Evolutionary conservation across 2,888 invertebrate species (phyloP), one percentile per base, ranked within the genome.

Genomic region (Chaetogeoica ovagalla): DNA sequence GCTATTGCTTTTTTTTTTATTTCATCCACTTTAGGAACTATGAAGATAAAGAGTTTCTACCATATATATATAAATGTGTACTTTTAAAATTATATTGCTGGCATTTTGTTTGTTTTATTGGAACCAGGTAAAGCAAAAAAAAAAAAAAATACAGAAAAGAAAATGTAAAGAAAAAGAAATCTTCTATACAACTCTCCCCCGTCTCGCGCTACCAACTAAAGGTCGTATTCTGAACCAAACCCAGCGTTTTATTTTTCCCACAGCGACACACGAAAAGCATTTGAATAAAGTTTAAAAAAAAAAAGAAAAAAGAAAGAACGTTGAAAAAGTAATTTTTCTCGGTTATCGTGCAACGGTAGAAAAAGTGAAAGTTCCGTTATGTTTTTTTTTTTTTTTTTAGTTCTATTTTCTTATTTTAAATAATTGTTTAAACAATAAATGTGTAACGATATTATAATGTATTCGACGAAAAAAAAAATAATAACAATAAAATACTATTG

Each of bases 101-200:
- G 23, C n/a, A n/a, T 75, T 75, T 75, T 75, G 75, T 75, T 75
- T 75, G 75, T 75, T 66, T 66, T 75, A 75, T 75, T 76, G 43
- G 75, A 68, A 68, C 43, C 59, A 60, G 75, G 59, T 59, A 48
- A 59, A 30, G 30, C 21, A 11, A 60, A 43, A 52, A 52, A 15
- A 43, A 23, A 39, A 39, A 59, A 39, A 30, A 30, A 30, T 30
- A 30, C 30, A 30, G 30, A 30, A 15, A 15, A 48, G 15, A 15
- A 48, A 48, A 48, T 13, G 11, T 48, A 48, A 73, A 19, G 39
- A 23, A n/a, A 57, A 55, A n/a, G n/a, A 73, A 73, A 74, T 57
- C 17, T 23, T 17, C 37, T 17, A 11, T 39, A 57, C 65, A 39
- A 74, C 21, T 57, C 63, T 39, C 17, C 30, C 30, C 23, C 13